Evolutionary conservation across 2,113 vertebrate genomes (phyloP).

Genomic region (Myiopsitta monachus): DNA sequence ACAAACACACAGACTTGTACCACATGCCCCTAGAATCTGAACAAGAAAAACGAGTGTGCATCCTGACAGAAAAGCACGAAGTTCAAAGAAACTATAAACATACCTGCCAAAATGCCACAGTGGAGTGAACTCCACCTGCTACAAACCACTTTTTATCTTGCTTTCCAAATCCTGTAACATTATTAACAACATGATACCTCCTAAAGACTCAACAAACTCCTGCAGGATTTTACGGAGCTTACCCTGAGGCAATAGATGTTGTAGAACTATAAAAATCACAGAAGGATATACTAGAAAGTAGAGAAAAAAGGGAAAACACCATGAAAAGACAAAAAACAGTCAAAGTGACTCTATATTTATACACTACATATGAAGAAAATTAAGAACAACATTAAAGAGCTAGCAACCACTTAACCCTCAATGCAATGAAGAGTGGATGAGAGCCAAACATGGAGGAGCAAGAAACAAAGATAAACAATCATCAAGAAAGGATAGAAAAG

Average conservation of each 20-base stretch:
- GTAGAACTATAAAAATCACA: slow-evolving; percentile 13
- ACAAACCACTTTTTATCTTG: not conserved
- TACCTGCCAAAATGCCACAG: not conserved
- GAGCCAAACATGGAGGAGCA: not conserved
- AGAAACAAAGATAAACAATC: not conserved
- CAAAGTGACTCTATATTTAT: not conserved
- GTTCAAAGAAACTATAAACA: not conserved
- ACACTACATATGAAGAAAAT: not conserved
- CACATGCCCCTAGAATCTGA: not conserved
- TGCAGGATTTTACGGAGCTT: not conserved
- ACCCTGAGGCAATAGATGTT: not conserved
- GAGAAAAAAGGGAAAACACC: not conserved
- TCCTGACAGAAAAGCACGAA: not conserved
- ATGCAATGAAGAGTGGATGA: not conserved
- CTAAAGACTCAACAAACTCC: not conserved
- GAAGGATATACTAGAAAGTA: not conserved
- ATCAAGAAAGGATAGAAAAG: not conserved
- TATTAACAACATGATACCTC: slow-evolving; percentile 7
- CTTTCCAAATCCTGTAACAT: not conserved
- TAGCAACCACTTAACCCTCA: not conserved
- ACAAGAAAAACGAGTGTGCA: not conserved
- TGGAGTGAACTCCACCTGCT: not conserved
- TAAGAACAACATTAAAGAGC: not conserved
- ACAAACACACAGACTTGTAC: not conserved
- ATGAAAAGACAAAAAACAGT: slow-evolving; percentile 9